Evolutionary conservation across 2,888 invertebrate species (phyloP).

Genomic region (Nomada ferruginata): DNA sequence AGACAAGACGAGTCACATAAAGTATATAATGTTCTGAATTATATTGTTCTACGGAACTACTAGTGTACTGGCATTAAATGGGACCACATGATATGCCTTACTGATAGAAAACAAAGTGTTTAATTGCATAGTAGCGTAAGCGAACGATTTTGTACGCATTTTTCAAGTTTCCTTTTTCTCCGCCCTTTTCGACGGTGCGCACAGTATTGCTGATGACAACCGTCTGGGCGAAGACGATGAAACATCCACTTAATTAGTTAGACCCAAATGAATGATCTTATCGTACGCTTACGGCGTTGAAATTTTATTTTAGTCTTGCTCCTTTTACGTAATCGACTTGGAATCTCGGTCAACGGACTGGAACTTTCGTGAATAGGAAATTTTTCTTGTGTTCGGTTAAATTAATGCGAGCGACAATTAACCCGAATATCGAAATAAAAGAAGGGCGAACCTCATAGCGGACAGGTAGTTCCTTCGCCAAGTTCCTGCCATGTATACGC

Average conservation of each 20-base stretch:
- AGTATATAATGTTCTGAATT: no score
- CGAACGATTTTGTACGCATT: background rate
- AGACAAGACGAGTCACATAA: no score
- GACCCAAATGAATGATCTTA: constrained; percentile 20
- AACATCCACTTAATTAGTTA: constrained; percentile 18
- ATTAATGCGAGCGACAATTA: constrained; percentile 65
- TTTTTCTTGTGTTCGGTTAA: constrained; percentile 53
- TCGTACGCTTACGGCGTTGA: constrained; percentile 33
- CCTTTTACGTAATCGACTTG: constrained; percentile 50
- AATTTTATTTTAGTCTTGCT: constrained; percentile 43
- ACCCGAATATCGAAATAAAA: constrained; percentile 67
- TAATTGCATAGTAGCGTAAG: background rate
- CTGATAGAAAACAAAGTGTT: background rate
- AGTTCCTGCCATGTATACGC: constrained; percentile 52
- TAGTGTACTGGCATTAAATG: background rate
- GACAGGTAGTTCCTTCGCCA: constrained; percentile 50
- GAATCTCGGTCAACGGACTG: constrained; percentile 55
- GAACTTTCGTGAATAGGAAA: constrained; percentile 53
- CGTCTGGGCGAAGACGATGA: background rate
- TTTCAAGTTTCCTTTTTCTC: no score
- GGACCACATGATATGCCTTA: background rate
- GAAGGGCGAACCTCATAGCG: constrained; percentile 43
- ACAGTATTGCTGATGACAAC: no score
- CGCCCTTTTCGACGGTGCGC: background rate
- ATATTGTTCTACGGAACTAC: background rate